phyloP scores from a whole-genome alignment of 1,140 invertebrate species.

The Megathymus violae region DNA sequence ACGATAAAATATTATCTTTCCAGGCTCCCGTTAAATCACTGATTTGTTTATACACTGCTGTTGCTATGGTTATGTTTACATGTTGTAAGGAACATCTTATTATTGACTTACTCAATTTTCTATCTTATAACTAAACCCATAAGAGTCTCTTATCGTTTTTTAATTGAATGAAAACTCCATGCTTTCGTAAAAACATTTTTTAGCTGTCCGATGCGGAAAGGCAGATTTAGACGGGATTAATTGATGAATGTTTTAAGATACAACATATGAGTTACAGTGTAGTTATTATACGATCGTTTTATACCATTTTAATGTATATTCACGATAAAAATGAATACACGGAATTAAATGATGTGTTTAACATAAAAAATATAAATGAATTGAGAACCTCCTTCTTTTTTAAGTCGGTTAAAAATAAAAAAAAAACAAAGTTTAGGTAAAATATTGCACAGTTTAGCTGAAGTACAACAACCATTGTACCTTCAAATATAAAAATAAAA shows the following conservation, averaged over 20 bases:
- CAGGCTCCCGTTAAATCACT: neutral
- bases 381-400: no score
- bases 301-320: no score
- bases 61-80: neutral
- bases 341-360: no score
- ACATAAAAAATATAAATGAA: no score
- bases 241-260: neutral
- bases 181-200: conserved; percentile 19
- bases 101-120: neutral
- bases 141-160: neutral
- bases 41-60: neutral
- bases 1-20: neutral
- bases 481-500: no score
- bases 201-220: conserved; percentile 14
- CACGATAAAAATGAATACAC: no score
- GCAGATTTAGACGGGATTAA: neutral
- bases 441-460: no score
- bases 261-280: no score
- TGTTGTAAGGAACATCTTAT: neutral
- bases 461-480: no score
- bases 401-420: no score
- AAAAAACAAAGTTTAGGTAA: no score
- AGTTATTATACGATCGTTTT: no score
- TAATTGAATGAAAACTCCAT: neutral
- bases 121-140: neutral